Conservation (phyloP, 2,797 vertebrate genomes). For the Parotocinclus haroldoi region DNA sequence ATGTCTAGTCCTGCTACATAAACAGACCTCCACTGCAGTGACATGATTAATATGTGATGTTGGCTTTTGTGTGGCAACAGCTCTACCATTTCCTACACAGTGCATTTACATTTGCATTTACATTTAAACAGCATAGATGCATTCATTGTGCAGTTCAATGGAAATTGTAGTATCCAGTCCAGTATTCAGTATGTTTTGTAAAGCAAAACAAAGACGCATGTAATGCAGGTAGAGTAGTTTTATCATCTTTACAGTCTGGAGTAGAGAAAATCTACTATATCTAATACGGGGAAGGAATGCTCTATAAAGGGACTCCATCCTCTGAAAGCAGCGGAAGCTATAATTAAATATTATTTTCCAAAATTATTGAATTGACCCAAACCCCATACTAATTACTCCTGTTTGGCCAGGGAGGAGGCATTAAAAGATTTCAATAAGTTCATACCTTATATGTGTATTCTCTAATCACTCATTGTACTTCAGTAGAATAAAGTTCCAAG, state of each 20-base stretch:
- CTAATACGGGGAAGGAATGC: slow-evolving; percentile 28
- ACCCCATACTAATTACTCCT: slow-evolving; percentile 76
- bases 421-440: slow-evolving; percentile 68
- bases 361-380: slow-evolving; percentile 80
- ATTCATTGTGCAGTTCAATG: no score
- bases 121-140: no score
- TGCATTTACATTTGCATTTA: no score
- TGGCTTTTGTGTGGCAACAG: no score
- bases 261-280: slow-evolving; percentile 56
- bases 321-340: slow-evolving; percentile 69
- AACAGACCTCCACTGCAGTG: no score
- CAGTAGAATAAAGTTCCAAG: slow-evolving; percentile 14
- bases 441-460: slow-evolving; percentile 60
- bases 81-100: no score
- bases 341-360: slow-evolving; percentile 82
- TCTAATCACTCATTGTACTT: slow-evolving; percentile 42
- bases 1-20: no score
- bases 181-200: no score
- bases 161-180: no score
- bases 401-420: slow-evolving; percentile 61
- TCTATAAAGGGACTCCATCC: slow-evolving; percentile 70
- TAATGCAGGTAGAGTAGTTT: neutral
- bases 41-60: no score
- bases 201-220: neutral
- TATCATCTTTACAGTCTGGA: slow-evolving; percentile 40